Conservation (phyloP, 2,113 vertebrate genomes). For the Odontesthes bonariensis region DNA sequence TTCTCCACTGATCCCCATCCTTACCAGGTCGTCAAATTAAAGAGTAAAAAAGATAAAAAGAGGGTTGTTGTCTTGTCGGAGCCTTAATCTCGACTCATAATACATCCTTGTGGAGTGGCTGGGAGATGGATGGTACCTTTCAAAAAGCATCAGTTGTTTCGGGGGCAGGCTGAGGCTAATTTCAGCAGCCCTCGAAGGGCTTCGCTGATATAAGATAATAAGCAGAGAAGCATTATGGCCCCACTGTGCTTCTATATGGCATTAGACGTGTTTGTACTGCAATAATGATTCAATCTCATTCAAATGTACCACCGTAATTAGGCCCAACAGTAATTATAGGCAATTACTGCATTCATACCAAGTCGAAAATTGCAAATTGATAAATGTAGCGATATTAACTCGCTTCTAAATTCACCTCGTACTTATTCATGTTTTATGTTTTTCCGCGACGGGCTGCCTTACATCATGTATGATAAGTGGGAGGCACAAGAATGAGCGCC, state of each 20-base stretch:
- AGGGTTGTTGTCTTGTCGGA: slow-evolving; percentile 49
- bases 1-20: slow-evolving; percentile 67
- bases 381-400: slow-evolving; percentile 55
- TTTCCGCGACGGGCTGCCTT: slow-evolving; percentile 21
- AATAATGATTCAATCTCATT: slow-evolving; percentile 62
- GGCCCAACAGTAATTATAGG: slow-evolving; percentile 63
- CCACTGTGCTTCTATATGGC: slow-evolving; percentile 41
- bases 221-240: slow-evolving; percentile 37
- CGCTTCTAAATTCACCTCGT: slow-evolving; percentile 47
- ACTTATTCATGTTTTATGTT: slow-evolving; percentile 58
- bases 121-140: slow-evolving; percentile 50
- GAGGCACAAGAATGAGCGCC: slow-evolving; percentile 54
- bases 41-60: background rate
- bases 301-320: slow-evolving; percentile 69
- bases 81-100: slow-evolving; percentile 64
- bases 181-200: slow-evolving; percentile 62
- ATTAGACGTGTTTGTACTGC: slow-evolving; percentile 66
- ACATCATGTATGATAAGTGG: slow-evolving; percentile 61
- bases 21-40: slow-evolving; percentile 41
- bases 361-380: slow-evolving; percentile 63
- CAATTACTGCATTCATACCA: slow-evolving; percentile 55
- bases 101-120: slow-evolving; percentile 53
- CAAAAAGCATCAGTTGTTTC: slow-evolving; percentile 63
- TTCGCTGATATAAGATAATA: slow-evolving; percentile 63
- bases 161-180: slow-evolving; percentile 57